Percentiles rank a stretch among this genome's conserved stretches.
phyloP scores from a whole-genome alignment of 1,140 invertebrate species.

The Panagrolaimus sp. region DNA sequence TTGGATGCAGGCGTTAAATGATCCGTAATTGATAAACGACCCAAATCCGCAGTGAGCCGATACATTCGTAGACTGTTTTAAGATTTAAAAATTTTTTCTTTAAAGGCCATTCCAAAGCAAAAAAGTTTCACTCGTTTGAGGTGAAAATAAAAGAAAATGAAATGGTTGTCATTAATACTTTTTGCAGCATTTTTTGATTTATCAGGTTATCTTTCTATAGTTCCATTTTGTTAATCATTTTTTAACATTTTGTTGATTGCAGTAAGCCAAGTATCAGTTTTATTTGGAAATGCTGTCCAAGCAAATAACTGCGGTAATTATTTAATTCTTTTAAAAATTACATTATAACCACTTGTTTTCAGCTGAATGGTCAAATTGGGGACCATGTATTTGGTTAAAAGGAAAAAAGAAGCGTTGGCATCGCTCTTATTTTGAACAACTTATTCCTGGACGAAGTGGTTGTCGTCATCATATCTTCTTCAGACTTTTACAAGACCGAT shows the following conservation, averaged over 20 bases:
- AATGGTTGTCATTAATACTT: constrained; percentile 5
- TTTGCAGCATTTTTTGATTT: background rate
- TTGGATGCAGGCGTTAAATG: background rate
- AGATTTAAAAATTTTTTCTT: background rate
- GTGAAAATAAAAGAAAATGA: background rate
- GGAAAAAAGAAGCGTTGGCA: constrained; percentile 42
- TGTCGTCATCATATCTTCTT: constrained; percentile 56
- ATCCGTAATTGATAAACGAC: constrained; percentile 13
- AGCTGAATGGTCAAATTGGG: constrained; percentile 52
- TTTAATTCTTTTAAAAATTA: background rate
- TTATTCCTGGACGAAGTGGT: constrained; percentile 51
- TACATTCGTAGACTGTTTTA: background rate
- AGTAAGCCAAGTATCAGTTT: constrained; percentile 48
- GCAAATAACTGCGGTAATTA: constrained; percentile 32
- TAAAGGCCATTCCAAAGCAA: too few relatives aligned
- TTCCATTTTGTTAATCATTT: background rate
- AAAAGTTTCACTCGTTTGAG: background rate
- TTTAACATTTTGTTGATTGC: constrained; percentile 4
- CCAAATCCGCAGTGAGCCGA: constrained; percentile 12
- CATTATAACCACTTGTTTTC: constrained; percentile 26
- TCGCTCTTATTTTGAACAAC: constrained; percentile 54
- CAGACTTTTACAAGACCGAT: constrained; percentile 50
- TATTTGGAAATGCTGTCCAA: constrained; percentile 54
- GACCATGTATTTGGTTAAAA: constrained; percentile 56
- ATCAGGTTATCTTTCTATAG: background rate